Base-by-base conservation (phyloP, 2,113 vertebrate species). In the Sinocyclocheilus rhinocerous region DNA sequence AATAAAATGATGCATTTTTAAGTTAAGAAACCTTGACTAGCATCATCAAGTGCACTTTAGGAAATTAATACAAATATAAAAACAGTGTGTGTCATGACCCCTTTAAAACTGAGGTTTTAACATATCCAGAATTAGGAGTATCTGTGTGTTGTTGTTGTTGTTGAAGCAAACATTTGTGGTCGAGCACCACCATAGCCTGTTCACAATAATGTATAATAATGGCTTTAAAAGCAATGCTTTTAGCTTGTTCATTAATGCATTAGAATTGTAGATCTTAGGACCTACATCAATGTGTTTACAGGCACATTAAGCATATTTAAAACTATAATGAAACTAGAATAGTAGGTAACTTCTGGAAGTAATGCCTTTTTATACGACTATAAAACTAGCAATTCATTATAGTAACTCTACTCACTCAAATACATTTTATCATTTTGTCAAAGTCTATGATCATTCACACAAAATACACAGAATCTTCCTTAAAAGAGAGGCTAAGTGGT, bases 401-500 rank as follows among this genome's bases (percentile, higher is more conserved):
- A 78, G 52, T 78, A 39, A 57, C 29, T 59, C 4, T 18, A 7
- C 26, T 55, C 76, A 59, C 4, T 22, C 20, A 57, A 78, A 78
- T 7, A 36, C 29, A 57, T 22, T 33, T 36, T 22, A 6, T 55
- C 4, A 59, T 18, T 77, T 16, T 76, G n/a, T 50, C 26, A 69
- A 9, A 45, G 70, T 24, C 22, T 45, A 13, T 45, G 1, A 78
- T 59, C 16, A 45, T 63, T 80, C 13, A 2, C 0, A 45, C 33
- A 18, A 13, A 80, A 61, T 63, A 3, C 26, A 4, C 61, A 50
- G 16, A 36, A 50, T 26, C 76, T 55, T 5, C 2, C 39, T 67
- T 76, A 81, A 87, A 63, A 75, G 39, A 24, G 39, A 87, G 52
- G 15, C 39, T 80, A 52, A 73, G 33, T 73, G 55, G 11, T 57